Evolutionary conservation across 1,140 invertebrate species (phyloP).

Genomic region (Euwallacea similis): DNA sequence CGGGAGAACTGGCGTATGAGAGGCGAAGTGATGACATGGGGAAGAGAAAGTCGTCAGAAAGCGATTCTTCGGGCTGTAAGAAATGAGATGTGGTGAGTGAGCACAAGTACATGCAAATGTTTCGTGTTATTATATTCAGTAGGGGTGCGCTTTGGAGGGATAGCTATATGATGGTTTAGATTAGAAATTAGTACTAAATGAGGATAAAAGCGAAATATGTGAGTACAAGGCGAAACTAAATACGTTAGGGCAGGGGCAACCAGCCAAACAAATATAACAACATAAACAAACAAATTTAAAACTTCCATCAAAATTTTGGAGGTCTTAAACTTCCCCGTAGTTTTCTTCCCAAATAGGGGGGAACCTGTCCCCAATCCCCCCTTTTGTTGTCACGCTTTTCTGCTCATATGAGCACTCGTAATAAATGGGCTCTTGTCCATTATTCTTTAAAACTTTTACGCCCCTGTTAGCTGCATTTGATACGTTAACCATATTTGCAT

Average conservation of each 20-base stretch:
- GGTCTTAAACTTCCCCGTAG: conserved; percentile 45
- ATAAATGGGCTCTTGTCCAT: conserved; percentile 43
- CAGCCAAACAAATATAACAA: too few relatives aligned
- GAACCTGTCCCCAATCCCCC: not conserved
- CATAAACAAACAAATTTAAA: too few relatives aligned
- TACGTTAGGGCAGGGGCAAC: too few relatives aligned
- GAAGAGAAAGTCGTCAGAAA: conserved; percentile 95
- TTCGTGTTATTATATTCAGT: not conserved
- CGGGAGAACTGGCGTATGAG: conserved; percentile 93
- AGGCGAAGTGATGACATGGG: conserved; percentile 91
- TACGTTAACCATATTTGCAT: conserved; percentile 11
- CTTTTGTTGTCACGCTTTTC: not conserved
- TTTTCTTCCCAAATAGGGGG: conserved; percentile 43
- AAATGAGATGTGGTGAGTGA: conserved; percentile 28
- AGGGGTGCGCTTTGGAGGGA: too few relatives aligned
- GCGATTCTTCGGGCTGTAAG: conserved; percentile 76
- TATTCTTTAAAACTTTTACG: not conserved
- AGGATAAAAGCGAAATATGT: not conserved
- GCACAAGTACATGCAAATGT: conserved; percentile 16
- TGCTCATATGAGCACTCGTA: conserved; percentile 41
- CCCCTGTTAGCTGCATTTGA: not conserved
- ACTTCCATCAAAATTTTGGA: too few relatives aligned
- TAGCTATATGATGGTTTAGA: too few relatives aligned
- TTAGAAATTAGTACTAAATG: not conserved
- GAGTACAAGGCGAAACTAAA: too few relatives aligned